A percentile compares a stretch with the other conserved stretches of the same genome.
Evolutionary conservation across 2,888 invertebrate species (phyloP).

Genomic region (Crioceris asparagi): DNA sequence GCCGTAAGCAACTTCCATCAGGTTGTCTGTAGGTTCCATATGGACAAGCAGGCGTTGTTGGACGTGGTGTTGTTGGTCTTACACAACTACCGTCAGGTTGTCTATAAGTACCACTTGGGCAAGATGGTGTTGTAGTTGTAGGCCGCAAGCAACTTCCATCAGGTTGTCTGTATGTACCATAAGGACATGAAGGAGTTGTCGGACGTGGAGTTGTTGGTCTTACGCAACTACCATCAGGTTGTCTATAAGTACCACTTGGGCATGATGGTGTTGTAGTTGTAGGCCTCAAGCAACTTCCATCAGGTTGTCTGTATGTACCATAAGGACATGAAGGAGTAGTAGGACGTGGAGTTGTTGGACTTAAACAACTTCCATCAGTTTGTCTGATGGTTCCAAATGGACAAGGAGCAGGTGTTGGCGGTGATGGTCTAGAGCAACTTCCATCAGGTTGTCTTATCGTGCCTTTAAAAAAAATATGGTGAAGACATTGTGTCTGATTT

Average conservation of each 20-base stretch:
- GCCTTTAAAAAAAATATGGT: conserved; percentile 12
- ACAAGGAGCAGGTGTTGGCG: conserved; percentile 10
- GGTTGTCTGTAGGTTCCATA: conserved; percentile 8
- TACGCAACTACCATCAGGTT: conserved; percentile 10
- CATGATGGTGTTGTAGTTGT: conserved; percentile 11
- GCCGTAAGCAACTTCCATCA: conserved; percentile 11
- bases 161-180: conserved; percentile 9
- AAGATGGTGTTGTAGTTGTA: conserved; percentile 9
- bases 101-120: conserved; percentile 10
- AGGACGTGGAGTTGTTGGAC: conserved; percentile 9
- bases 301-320: conserved; percentile 7
- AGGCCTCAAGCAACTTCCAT: conserved; percentile 9
- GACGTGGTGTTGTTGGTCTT: conserved; percentile 5
- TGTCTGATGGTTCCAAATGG: conserved; percentile 7
- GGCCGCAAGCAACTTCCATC: conserved; percentile 12
- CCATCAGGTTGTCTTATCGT: conserved; percentile 8
- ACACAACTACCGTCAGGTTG: conserved; percentile 9
- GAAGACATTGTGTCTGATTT: no score
- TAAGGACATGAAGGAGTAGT: conserved; percentile 9
- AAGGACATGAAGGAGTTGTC: conserved; percentile 12
- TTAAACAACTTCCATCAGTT: conserved; percentile 11
- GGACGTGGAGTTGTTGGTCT: conserved; percentile 5
- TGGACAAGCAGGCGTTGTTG: conserved; percentile 10
- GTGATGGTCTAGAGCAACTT: conserved; percentile 7
- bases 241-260: conserved; percentile 9